These are phyloP conservation scores for Channa maculata DNA, from an alignment of 2,113 vertebrate genomes.

Conservation along the genomic window DNA sequence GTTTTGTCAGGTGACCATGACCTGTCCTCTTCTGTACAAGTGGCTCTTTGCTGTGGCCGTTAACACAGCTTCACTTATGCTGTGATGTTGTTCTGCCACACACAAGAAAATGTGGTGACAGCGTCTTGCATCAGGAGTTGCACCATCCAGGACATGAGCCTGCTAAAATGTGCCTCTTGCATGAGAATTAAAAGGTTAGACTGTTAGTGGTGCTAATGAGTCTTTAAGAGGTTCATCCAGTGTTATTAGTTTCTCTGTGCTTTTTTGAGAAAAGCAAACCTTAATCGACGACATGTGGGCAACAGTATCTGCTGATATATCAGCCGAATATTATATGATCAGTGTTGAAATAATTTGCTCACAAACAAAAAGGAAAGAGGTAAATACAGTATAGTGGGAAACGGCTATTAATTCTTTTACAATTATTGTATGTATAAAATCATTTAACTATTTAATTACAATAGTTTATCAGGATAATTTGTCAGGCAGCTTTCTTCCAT, in stretches of 20 bases:
- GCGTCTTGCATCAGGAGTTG: conserved; percentile 8
- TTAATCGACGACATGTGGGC: no score
- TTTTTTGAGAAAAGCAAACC: no score
- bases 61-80: not conserved
- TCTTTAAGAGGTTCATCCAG: conserved; percentile 10
- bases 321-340: no score
- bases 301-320: no score
- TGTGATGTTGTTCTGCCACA: not conserved
- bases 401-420: not conserved
- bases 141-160: conserved; percentile 6
- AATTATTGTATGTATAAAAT: not conserved
- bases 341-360: no score
- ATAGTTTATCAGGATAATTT: not conserved
- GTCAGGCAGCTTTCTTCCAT: not conserved
- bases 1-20: conserved; percentile 25
- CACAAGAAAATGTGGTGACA: not conserved
- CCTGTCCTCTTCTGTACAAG: conserved; percentile 14
- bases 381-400: no score
- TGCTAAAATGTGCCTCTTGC: not conserved
- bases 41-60: not conserved
- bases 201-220: conserved; percentile 21
- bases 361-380: no score
- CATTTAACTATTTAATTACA: not conserved
- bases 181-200: conserved; percentile 48
- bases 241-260: not conserved